phyloP scores from a whole-genome alignment of 2,888 invertebrate species.

The Xestia rhomboidea region DNA sequence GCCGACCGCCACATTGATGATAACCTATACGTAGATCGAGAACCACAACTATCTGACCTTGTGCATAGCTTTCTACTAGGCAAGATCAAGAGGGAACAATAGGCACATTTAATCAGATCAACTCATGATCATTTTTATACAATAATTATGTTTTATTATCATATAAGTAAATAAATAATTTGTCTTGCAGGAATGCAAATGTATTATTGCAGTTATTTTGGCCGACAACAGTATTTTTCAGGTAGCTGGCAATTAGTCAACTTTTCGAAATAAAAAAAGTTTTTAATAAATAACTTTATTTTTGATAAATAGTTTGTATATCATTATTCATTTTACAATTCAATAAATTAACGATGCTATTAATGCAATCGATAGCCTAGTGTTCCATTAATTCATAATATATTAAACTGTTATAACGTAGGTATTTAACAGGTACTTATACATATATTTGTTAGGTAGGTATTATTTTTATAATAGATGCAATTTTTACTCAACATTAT shows the following conservation, averaged over 20 bases:
- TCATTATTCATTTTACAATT: slow-evolving; percentile 52
- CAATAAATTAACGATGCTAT: slow-evolving; percentile 53
- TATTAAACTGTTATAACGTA: slow-evolving; percentile 40
- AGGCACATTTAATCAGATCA: neutral
- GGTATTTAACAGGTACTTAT: slow-evolving; percentile 52
- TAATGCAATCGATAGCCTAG: slow-evolving; percentile 53
- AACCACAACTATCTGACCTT: neutral
- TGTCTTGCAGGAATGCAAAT: neutral
- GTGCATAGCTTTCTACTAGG: neutral
- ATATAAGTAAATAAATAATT: neutral
- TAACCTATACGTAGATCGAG: neutral
- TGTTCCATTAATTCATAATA: slow-evolving; percentile 53
- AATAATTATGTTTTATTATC: neutral
- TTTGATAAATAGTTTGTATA: slow-evolving; percentile 61
- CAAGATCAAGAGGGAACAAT: neutral
- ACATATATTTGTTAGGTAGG: slow-evolving; percentile 26
- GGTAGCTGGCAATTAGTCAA: neutral
- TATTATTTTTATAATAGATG: slow-evolving; percentile 33
- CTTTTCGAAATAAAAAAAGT: neutral
- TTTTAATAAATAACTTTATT: slow-evolving; percentile 58
- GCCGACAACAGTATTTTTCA: neutral
- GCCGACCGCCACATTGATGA: slow-evolving; percentile 11
- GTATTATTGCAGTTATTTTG: neutral
- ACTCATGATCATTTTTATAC: neutral
- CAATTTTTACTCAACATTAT: slow-evolving; percentile 34